Conservation (phyloP, 1,140 invertebrate species). For the Venturia canescens region DNA sequence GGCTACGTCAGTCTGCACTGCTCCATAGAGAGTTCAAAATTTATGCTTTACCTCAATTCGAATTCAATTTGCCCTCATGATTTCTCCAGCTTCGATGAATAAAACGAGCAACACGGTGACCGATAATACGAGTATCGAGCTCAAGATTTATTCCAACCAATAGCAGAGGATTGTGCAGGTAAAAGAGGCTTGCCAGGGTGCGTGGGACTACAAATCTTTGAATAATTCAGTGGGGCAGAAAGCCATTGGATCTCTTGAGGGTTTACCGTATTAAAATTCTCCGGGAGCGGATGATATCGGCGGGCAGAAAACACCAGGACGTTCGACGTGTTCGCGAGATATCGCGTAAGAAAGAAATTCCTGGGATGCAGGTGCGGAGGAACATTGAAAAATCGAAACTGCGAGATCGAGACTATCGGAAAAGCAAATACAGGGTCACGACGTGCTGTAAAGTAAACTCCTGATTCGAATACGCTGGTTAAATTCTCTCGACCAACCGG, state of each 20-base stretch:
- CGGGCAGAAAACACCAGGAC: constrained; percentile 29
- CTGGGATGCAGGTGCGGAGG: neutral
- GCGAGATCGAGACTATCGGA: constrained; percentile 30
- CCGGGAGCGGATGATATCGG: constrained; percentile 31
- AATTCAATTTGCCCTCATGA: too few species aligned
- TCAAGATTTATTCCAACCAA: constrained; percentile 10
- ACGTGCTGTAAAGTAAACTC: constrained; percentile 46
- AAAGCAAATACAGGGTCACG: constrained; percentile 59
- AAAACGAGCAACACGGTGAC: neutral
- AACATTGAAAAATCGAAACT: constrained; percentile 19
- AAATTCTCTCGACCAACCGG: neutral
- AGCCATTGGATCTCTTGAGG: constrained; percentile 42
- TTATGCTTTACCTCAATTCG: too few species aligned
- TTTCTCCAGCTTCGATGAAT: neutral
- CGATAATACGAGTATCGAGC: neutral
- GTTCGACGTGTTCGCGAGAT: constrained; percentile 59
- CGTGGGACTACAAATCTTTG: constrained; percentile 52
- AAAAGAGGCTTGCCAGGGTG: neutral
- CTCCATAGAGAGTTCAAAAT: too few species aligned
- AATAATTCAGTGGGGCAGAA: constrained; percentile 58
- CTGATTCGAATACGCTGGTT: neutral
- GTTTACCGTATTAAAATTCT: constrained; percentile 38
- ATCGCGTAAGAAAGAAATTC: constrained; percentile 30
- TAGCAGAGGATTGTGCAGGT: constrained; percentile 6
- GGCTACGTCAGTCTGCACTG: too few species aligned